Evolutionary conservation across 2,797 vertebrate species (phyloP), one percentile per base, ranked within the genome.

Genomic region (Argya squamiceps): DNA sequence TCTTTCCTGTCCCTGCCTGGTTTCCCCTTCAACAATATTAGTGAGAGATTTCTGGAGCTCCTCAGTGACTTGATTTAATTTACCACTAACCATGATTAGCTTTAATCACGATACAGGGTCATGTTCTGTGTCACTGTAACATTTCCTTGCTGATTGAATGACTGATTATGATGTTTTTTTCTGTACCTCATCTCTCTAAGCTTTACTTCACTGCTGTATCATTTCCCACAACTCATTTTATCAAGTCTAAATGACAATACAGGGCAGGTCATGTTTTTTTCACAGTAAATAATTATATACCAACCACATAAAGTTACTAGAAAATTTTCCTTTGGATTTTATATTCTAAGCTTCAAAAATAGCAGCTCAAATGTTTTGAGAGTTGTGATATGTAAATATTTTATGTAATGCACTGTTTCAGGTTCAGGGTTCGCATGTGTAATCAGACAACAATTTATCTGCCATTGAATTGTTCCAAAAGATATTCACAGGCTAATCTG

Each of bases 271-370:
- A 3, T 44, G 7, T 2, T 37, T 55, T 55, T 79, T 69, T 36
- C 29, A 32, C 23, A 44, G 36, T 39, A 64, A 77, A 43, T 36
- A 60, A 58, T 56, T 47, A 34, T 12, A 36, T 50, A 20, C 4
- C 1, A 2, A 20, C 4, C 1, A 2, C 19, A 8, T 60, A 19
- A 44, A 49, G 1, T 10, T 56, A n/a, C 6, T 49, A 17, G n/a
- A 26, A 20, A 3, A 2, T 63, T 63, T 84, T 75, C 6, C 3
- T 55, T 81, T 59, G 22, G 12, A 6, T 47, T 67, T 49, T 44
- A 8, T 29, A 9, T 19, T 77, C 15, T 63, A 59, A 39, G 9
- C 52, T 89, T 88, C 7, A 52, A 11, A 9, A 43, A 58, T 14
- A 50, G 26, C 37, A 68, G 15, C 8, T 59, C 12, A 64, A 69